phyloP scores from a whole-genome alignment of 2,888 invertebrate genomes.

The Tipula lateralis region DNA sequence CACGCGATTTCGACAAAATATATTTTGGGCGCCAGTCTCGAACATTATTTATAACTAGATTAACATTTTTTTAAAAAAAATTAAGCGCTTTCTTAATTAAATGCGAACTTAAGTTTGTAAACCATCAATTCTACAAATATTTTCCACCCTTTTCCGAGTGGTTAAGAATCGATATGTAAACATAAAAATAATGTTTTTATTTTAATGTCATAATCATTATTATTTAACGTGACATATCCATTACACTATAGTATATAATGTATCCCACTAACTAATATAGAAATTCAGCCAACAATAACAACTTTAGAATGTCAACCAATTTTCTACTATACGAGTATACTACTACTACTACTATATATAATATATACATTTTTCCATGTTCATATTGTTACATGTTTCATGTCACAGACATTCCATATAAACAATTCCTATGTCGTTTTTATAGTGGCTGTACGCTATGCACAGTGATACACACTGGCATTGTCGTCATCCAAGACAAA shows the following conservation, averaged over 20 bases:
- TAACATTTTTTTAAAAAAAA: background rate
- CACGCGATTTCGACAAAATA: background rate
- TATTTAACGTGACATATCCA: slow-evolving; percentile 19
- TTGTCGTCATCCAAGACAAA: background rate
- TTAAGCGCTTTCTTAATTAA: background rate
- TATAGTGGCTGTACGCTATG: background rate
- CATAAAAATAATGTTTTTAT: background rate
- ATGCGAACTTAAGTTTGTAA: background rate
- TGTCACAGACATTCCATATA: background rate
- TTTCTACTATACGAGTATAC: background rate
- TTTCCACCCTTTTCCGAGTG: background rate
- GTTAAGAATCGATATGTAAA: too few species aligned
- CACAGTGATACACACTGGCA: slow-evolving; percentile 11
- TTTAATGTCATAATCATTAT: slow-evolving; percentile 19
- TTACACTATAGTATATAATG: background rate
- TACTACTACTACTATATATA: too few species aligned
- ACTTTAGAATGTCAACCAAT: slow-evolving; percentile 11
- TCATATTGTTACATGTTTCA: slow-evolving; percentile 24
- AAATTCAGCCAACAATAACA: background rate
- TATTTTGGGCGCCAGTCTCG: background rate
- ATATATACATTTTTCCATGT: background rate
- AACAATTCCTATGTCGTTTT: background rate
- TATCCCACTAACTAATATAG: background rate
- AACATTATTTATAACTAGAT: background rate
- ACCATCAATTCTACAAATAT: background rate